Evolutionary conservation across 2,888 invertebrate genomes (phyloP).

Genomic region (Cosmia pyralina): DNA sequence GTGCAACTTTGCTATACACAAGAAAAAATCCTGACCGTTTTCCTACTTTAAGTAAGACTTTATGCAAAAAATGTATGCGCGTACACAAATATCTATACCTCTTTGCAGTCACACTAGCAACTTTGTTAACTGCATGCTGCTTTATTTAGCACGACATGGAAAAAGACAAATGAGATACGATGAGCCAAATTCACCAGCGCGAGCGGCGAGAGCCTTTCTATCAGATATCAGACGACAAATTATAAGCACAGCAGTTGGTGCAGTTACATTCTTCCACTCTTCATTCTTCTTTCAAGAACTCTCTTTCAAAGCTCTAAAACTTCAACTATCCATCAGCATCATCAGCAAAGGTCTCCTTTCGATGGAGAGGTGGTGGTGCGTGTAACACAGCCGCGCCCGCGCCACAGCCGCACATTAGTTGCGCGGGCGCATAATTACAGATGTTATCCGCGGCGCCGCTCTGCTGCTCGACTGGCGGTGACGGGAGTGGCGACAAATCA

Average conservation of each 20-base stretch:
- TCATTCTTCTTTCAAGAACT: background rate
- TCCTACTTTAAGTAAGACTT: background rate
- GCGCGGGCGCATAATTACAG: constrained; percentile 37
- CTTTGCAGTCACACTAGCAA: no score
- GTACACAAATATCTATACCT: no score
- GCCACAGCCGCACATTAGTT: constrained; percentile 11
- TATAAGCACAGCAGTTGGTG: background rate
- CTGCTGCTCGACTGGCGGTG: constrained; percentile 9
- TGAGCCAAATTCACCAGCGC: background rate
- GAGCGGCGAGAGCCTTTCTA: background rate
- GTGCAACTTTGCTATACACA: background rate
- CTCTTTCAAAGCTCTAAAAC: background rate
- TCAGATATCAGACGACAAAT: no score
- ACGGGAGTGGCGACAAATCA: constrained; percentile 43
- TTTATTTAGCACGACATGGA: background rate
- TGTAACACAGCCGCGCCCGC: constrained; percentile 45
- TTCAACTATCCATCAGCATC: constrained; percentile 1
- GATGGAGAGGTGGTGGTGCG: constrained; percentile 47
- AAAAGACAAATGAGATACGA: background rate
- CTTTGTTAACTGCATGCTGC: background rate
- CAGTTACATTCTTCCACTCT: background rate
- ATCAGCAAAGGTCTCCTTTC: constrained; percentile 1
- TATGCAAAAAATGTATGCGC: no score
- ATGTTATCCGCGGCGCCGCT: constrained; percentile 37
- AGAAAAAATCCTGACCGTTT: background rate